Base-by-base conservation (phyloP, 2,113 vertebrate species). In the Parus major region DNA sequence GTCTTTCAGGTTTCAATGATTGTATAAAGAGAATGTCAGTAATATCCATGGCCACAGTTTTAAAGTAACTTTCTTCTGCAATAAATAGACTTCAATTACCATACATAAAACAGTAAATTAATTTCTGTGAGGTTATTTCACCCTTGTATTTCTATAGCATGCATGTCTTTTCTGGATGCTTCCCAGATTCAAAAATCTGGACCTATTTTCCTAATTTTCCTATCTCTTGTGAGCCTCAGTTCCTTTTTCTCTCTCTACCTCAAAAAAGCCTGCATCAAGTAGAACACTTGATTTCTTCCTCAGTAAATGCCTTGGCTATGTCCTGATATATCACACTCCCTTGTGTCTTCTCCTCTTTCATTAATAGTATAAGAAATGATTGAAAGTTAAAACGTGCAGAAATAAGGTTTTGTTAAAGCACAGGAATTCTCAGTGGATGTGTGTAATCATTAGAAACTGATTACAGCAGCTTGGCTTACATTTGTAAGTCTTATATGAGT, bases 351-450 rank as follows among this genome's bases (percentile, higher is more conserved):
- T 59, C 80, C 36, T 71, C 56, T 53, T 91, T 84, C 8, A 5
- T 92, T 94, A 90, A 68, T 42, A 75, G 39, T 39, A 27, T 59
- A 50, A 89, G 65, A 89, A 73, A 80, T 84, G 60, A 86, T 23
- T 93, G 85, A 89, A 94, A 84, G 17, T 77, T 84, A 84, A 93
- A 90, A 63, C 0, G 6, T 35, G 57, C 24, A 71, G 75, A 82
- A 82, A 56, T 29, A 66, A 90, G 79, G 70, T 79, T 85, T 92
- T 82, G 39, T 92, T 94, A 55, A 93, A 82, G 65, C 70, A 53
- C 46, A 89, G 36, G 27, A 92, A 94, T 83, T 52, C 90, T 72
- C 92, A 80, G 87, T 73, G 90, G 94, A 89, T 56, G 31, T 69
- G 24, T n/a, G 12, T 64, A 86, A 44, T 83, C n/a, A 44, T 60